Conservation (phyloP, 2,113 vertebrate genomes). For the Amazona vittata region DNA sequence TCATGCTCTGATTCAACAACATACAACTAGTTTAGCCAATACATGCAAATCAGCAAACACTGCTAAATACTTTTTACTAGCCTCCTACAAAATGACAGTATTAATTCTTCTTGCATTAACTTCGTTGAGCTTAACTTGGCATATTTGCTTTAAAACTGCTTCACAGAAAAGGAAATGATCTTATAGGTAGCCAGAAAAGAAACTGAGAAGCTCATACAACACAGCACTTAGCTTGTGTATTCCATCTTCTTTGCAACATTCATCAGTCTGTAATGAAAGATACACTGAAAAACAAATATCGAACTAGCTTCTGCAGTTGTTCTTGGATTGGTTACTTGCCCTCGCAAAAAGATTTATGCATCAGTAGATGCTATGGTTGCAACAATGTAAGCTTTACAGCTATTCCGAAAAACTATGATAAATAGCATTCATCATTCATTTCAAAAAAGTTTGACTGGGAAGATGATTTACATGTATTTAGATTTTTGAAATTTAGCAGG, state of each 20-base stretch:
- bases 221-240: not conserved
- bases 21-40: not conserved
- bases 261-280: not conserved
- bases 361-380: not conserved
- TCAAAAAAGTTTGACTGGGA: not conserved
- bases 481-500: not conserved
- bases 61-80: not conserved
- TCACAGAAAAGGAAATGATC: not conserved
- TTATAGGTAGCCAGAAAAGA: not conserved
- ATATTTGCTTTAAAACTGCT: not conserved
- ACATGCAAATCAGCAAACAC: not conserved
- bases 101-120: not conserved
- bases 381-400: not conserved
- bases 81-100: not conserved
- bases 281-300: not conserved
- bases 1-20: not conserved
- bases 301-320: not conserved
- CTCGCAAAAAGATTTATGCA: not conserved
- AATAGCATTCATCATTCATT: not conserved
- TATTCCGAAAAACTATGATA: not conserved
- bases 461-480: not conserved
- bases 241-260: not conserved
- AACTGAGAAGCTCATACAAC: not conserved
- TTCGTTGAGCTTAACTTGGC: not conserved
- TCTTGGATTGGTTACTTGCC: not conserved